Evolutionary conservation across 2,888 invertebrate species (phyloP).

Genomic region (Eustalomyia histrio): DNA sequence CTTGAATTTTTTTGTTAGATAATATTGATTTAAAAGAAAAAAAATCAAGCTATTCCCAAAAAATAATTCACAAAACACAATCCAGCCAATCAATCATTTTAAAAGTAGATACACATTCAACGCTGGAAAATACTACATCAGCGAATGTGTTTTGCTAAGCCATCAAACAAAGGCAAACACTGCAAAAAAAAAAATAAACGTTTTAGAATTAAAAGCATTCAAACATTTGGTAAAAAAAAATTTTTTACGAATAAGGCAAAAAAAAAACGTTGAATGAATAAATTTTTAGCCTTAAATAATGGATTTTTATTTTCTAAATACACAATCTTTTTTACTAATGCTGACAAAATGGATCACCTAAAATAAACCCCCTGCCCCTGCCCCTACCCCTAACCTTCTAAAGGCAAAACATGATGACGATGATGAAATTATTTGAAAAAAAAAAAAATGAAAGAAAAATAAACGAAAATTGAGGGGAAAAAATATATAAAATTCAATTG

Average conservation of each 20-base stretch:
- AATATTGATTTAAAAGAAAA: constrained; percentile 10
- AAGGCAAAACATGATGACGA: neutral
- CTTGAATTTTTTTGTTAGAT: neutral
- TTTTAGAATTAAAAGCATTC: constrained; percentile 45
- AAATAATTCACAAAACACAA: constrained; percentile 41
- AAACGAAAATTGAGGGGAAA: constrained; percentile 4
- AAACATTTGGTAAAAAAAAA: constrained; percentile 25
- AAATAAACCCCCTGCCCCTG: neutral
- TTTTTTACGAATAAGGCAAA: constrained; percentile 10
- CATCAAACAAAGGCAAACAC: constrained; percentile 9
- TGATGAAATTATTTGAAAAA: constrained; percentile 28
- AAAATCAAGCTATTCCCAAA: constrained; percentile 26
- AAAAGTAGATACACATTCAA: constrained; percentile 18
- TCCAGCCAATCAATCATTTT: constrained; percentile 54
- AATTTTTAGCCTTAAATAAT: constrained; percentile 39
- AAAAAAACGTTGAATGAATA: constrained; percentile 24
- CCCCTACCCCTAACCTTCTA: neutral
- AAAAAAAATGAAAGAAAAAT: constrained; percentile 13
- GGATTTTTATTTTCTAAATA: constrained; percentile 34
- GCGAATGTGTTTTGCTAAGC: constrained; percentile 16
- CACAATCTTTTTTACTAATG: neutral
- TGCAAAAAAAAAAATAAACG: constrained; percentile 22
- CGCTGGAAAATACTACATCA: neutral
- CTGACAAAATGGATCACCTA: constrained; percentile 15
- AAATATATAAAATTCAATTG: constrained; percentile 34